These are phyloP conservation scores for Scomber japonicus DNA, from an alignment of 2,113 vertebrate genomes.

Conservation along the genomic window DNA sequence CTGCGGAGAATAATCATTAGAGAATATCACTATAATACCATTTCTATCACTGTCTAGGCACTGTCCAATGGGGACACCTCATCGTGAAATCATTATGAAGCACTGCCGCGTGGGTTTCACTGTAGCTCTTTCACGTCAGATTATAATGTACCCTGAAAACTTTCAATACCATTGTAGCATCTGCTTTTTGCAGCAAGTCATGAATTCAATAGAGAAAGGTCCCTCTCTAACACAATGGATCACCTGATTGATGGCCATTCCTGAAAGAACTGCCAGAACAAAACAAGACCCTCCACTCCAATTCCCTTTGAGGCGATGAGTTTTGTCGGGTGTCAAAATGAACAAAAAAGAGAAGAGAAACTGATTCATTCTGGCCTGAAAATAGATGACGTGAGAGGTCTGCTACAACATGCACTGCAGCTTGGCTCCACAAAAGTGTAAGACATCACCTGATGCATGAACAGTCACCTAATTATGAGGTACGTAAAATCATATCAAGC, in stretches of 20 bases:
- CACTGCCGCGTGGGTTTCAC: constrained; percentile 26
- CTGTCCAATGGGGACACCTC: constrained; percentile 47
- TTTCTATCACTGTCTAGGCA: constrained; percentile 25
- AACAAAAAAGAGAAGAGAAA: constrained; percentile 74
- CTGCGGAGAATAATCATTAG: constrained; percentile 44
- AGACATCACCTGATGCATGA: constrained; percentile 68
- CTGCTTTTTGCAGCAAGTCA: constrained; percentile 74
- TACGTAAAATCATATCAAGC: constrained; percentile 54
- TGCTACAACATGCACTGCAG: constrained; percentile 55
- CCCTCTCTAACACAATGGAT: constrained; percentile 81
- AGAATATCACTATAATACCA: constrained; percentile 47
- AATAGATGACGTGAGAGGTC: constrained; percentile 68
- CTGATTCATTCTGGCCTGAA: constrained; percentile 79
- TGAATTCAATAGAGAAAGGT: constrained; percentile 82
- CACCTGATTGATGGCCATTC: constrained; percentile 83
- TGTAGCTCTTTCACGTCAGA: constrained; percentile 50
- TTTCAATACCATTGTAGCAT: constrained; percentile 81
- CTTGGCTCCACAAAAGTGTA: constrained; percentile 45
- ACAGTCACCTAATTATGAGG: constrained; percentile 65
- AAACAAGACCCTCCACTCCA: constrained; percentile 85
- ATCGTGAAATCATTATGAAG: constrained; percentile 67
- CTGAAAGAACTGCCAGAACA: constrained; percentile 84
- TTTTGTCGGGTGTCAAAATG: constrained; percentile 85
- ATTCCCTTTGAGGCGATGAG: constrained; percentile 85
- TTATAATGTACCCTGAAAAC: constrained; percentile 78